These are phyloP conservation scores for Ips nitidus DNA, from an alignment of 1,140 invertebrate genomes.

Conservation along the genomic window DNA sequence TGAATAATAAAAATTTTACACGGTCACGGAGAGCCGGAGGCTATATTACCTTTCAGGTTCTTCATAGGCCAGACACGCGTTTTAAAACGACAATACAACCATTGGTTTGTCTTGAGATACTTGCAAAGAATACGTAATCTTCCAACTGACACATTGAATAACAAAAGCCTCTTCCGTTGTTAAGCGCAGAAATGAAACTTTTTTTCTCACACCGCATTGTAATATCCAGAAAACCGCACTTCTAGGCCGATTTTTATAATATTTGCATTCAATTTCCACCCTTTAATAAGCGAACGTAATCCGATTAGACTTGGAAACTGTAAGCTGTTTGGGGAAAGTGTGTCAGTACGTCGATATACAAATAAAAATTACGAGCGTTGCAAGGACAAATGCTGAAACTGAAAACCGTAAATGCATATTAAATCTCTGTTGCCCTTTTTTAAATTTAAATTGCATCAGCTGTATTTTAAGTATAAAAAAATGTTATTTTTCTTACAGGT, in stretches of 20 bases:
- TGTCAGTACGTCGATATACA: slow-evolving; percentile 4
- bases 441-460: not conserved
- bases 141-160: too few species aligned
- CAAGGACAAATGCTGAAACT: slow-evolving; percentile 14
- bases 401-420: slow-evolving; percentile 1
- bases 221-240: too few species aligned
- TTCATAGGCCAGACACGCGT: not conserved
- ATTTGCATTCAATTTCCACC: not conserved
- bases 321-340: slow-evolving; percentile 9
- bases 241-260: not conserved
- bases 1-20: slow-evolving; percentile 15
- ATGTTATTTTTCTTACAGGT: slow-evolving; percentile 35
- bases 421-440: slow-evolving; percentile 1
- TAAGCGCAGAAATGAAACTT: too few species aligned
- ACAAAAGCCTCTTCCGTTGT: too few species aligned
- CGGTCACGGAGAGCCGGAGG: slow-evolving; percentile 6
- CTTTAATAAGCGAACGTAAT: not conserved
- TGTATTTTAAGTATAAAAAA: not conserved
- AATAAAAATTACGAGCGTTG: slow-evolving; percentile 4
- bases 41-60: slow-evolving; percentile 8
- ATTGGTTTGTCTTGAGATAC: too few species aligned
- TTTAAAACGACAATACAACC: too few species aligned
- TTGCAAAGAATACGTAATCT: too few species aligned
- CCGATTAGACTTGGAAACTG: not conserved
- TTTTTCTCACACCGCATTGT: too few species aligned